A percentile compares a stretch with the other conserved stretches of the same genome.
Evolutionary conservation across 1,140 invertebrate species (phyloP).

Genomic region (Drosophila murphyi): DNA sequence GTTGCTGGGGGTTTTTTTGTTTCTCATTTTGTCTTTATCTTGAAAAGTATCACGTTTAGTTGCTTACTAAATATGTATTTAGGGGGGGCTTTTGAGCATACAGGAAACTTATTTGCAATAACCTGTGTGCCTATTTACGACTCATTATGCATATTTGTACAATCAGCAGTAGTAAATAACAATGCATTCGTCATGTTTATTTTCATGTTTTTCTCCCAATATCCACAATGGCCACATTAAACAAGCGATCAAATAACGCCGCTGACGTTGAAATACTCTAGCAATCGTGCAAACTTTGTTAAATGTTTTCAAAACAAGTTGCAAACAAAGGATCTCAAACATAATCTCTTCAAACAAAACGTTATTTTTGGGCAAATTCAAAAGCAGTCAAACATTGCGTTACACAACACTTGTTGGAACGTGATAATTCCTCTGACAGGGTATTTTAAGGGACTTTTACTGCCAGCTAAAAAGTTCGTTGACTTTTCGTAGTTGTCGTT

Average conservation of each 20-base stretch:
- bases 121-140: constrained; percentile 40
- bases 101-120: constrained; percentile 37
- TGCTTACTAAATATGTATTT: not conserved
- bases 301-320: not conserved
- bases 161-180: constrained; percentile 55
- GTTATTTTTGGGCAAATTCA: not conserved
- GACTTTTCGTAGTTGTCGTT: constrained; percentile 51
- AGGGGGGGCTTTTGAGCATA: constrained; percentile 3
- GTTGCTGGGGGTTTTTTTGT: not conserved
- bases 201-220: constrained; percentile 21
- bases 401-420: not conserved
- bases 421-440: not conserved
- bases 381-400: not conserved
- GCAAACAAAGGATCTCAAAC: no score
- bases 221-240: constrained; percentile 1
- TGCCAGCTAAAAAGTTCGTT: constrained; percentile 56
- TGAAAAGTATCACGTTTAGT: constrained; percentile 2
- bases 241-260: not conserved
- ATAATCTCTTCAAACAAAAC: no score
- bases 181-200: constrained; percentile 38
- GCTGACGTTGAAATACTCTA: constrained; percentile 5
- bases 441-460: constrained; percentile 53
- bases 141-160: constrained; percentile 69
- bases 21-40: not conserved
- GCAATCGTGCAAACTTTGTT: not conserved